These are phyloP conservation scores for Furcula furcula DNA, from an alignment of 2,888 invertebrate species.

Conservation along the genomic window DNA sequence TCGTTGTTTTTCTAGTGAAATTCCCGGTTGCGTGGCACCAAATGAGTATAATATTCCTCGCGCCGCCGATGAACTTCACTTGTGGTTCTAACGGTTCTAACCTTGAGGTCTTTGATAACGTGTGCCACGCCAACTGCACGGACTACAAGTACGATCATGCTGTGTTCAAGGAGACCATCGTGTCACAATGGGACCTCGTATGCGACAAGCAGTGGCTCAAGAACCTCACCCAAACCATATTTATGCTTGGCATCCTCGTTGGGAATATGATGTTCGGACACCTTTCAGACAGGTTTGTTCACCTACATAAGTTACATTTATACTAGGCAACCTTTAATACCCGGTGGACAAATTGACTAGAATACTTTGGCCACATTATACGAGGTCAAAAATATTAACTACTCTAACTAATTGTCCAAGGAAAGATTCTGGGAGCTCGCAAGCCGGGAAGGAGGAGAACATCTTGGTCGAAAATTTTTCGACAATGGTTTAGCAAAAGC, in stretches of 20 bases:
- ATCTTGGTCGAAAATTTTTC: no score
- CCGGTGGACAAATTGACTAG: no score
- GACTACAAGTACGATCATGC: slow-evolving; percentile 83
- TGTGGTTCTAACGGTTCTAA: slow-evolving; percentile 62
- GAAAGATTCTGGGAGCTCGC: no score
- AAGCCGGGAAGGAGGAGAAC: no score
- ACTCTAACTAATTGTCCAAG: no score
- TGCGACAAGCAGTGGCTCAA: slow-evolving; percentile 85
- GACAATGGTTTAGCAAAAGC: no score
- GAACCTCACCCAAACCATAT: slow-evolving; percentile 88
- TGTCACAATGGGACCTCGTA: slow-evolving; percentile 89
- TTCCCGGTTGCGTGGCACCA: slow-evolving; percentile 92
- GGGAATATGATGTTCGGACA: slow-evolving; percentile 89
- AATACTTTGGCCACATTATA: no score
- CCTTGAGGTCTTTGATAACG: slow-evolving; percentile 59
- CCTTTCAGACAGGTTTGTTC: slow-evolving; percentile 86
- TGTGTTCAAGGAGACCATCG: slow-evolving; percentile 86
- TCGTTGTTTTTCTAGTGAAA: slow-evolving; percentile 86
- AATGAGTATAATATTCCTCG: slow-evolving; percentile 88
- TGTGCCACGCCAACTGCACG: slow-evolving; percentile 80
- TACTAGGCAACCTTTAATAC: no score
- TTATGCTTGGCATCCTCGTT: slow-evolving; percentile 89
- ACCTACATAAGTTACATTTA: background rate
- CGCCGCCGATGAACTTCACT: slow-evolving; percentile 83
- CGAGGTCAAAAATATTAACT: no score